Percentiles rank a stretch among this genome's conserved stretches.
Evolutionary conservation across 2,888 invertebrate genomes (phyloP).

Genomic region (Gasteruption jaculator): DNA sequence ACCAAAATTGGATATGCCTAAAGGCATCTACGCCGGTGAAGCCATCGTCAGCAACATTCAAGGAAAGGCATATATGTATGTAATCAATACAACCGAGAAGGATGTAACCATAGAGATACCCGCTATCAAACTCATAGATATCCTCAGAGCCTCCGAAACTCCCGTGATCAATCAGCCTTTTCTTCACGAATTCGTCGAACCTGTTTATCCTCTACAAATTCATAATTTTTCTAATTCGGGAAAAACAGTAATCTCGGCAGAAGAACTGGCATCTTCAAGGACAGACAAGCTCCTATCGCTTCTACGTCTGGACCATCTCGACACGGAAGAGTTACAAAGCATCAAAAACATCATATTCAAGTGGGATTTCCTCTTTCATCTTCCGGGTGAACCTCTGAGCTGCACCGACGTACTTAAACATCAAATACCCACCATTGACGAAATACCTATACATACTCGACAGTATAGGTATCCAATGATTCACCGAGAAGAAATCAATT

Average conservation of each 20-base stretch:
- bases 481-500: conserved; percentile 7
- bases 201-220: too few relatives aligned
- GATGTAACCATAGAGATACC: conserved; percentile 15
- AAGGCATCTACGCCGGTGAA: conserved; percentile 16
- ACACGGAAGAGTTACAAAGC: conserved; percentile 11
- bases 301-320: conserved; percentile 10
- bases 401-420: conserved; percentile 8
- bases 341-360: conserved; percentile 5
- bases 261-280: too few relatives aligned
- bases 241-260: too few relatives aligned
- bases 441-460: conserved; percentile 11
- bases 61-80: conserved; percentile 16
- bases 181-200: too few relatives aligned
- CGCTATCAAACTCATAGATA: too few relatives aligned
- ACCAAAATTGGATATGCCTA: conserved; percentile 3
- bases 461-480: conserved; percentile 14
- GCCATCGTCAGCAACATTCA: conserved; percentile 15
- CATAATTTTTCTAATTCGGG: too few relatives aligned
- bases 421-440: conserved; percentile 4
- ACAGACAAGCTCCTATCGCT: conserved; percentile 1
- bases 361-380: conserved; percentile 8
- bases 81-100: conserved; percentile 15
- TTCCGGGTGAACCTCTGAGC: conserved; percentile 7
- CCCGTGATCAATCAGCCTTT: too few relatives aligned
- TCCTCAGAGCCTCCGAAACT: too few relatives aligned